Conservation (phyloP, 2,797 vertebrate species). For the Chelonia mydas region DNA sequence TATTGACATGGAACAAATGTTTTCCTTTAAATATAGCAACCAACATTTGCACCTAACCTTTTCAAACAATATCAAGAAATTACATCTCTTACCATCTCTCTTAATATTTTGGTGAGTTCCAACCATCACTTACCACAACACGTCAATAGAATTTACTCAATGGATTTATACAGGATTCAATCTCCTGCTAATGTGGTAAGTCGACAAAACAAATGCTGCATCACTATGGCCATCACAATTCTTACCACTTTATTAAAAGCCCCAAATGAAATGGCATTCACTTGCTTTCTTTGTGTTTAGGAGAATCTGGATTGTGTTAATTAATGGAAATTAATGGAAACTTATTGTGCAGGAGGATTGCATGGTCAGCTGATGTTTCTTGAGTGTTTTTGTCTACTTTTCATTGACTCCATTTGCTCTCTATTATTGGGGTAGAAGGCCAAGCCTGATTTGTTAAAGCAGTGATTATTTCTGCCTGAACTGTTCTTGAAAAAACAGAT, state of each 20-base stretch:
- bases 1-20: conserved; percentile 1
- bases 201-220: conserved; percentile 25
- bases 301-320: conserved; percentile 55
- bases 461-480: not conserved
- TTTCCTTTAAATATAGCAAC: conserved; percentile 22
- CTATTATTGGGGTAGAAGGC: conserved; percentile 14
- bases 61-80: conserved; percentile 9
- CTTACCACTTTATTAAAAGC: conserved; percentile 31
- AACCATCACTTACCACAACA: not conserved
- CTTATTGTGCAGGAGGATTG: conserved; percentile 47
- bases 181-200: conserved; percentile 15
- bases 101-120: conserved; percentile 46
- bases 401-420: conserved; percentile 42
- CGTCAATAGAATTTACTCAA: conserved; percentile 32
- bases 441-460: not conserved
- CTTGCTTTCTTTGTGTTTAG: conserved; percentile 52
- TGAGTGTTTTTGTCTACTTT: conserved; percentile 50
- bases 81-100: conserved; percentile 29
- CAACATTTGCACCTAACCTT: not conserved
- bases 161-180: conserved; percentile 48
- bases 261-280: conserved; percentile 50
- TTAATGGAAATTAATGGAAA: conserved; percentile 63
- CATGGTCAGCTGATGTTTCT: conserved; percentile 41
- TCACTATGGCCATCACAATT: conserved; percentile 53
- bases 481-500: conserved; percentile 23